Conservation (phyloP, 2,888 invertebrate species). For the Euphydryas editha region DNA sequence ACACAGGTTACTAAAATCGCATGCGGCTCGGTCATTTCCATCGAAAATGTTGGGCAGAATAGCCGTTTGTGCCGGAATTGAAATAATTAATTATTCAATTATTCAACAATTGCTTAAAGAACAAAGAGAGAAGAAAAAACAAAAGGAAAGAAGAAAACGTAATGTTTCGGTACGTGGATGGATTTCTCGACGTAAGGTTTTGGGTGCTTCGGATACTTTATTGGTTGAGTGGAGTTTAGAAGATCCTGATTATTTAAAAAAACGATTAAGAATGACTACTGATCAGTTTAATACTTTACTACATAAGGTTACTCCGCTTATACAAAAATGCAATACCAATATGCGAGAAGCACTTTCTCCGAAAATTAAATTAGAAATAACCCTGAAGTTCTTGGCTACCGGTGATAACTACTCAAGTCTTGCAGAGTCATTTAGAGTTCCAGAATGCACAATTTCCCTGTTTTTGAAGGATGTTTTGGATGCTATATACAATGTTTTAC, state of each 20-base stretch:
- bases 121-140: conserved; percentile 45
- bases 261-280: too few species aligned
- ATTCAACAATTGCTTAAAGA: conserved; percentile 46
- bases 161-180: conserved; percentile 43
- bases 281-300: conserved; percentile 47
- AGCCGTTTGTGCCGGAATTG: conserved; percentile 37
- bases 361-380: conserved; percentile 16
- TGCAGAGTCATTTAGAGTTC: conserved; percentile 53
- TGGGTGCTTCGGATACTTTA: too few species aligned
- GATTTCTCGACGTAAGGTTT: too few species aligned
- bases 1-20: conserved; percentile 54
- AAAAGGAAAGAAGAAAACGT: conserved; percentile 48
- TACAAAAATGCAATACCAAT: conserved; percentile 47
- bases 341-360: conserved; percentile 47
- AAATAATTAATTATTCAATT: conserved; percentile 37
- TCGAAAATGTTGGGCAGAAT: conserved; percentile 44
- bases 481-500: conserved; percentile 49
- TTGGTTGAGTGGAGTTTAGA: too few species aligned
- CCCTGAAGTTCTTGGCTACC: conserved; percentile 14
- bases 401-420: conserved; percentile 43
- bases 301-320: conserved; percentile 46
- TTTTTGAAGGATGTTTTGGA: conserved; percentile 54
- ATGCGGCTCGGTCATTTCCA: conserved; percentile 53
- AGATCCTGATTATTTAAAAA: too few species aligned
- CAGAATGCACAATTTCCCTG: conserved; percentile 52